Evolutionary conservation across 2,888 invertebrate species (phyloP), one percentile per base, ranked within the genome.

Genomic region (Stenoptilia bipunctidactyla): DNA sequence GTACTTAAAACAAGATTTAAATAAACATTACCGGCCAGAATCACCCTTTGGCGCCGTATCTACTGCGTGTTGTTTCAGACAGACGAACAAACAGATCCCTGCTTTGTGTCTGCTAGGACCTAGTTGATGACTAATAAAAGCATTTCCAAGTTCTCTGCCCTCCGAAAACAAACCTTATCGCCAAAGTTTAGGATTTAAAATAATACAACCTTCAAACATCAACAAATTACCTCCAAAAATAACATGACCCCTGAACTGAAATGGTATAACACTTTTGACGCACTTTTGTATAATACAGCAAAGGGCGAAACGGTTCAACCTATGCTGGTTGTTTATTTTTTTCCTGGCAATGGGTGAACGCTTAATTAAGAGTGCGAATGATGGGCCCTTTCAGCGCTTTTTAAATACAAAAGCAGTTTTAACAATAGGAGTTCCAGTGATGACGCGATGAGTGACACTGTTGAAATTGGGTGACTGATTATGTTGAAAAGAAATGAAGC

Each of bases 331-430:
- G 61, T 70, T 65, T 68, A 59, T 62, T 63, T 63, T 65, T 52
- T 45, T 46, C 49, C 56, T 57, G 52, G 56, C 64, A 58, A 56
- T 58, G 56, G 61, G 64, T 50, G 59, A 55, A 51, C 59, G 59
- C 52, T 68, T 77, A 77, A 77, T 80, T 76, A 76, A 72, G 67
- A 73, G 76, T 72, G 74, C 69, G 72, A 74, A 69, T 66, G 73
- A 74, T 67, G 64, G 66, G 60, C 58, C 56, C 59, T 65, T 64
- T 69, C 51, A 56, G 52, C 52, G 55, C 52, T 57, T 64, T 69
- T 73, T 72, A 66, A 52, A 55, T 58, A 51, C 55, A 55, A 55
- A 47, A 53, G 52, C 50, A 53, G 55, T 51, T 59, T 12, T 30
- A 30, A 30, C 30, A 30, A 30, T 30, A 30, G 30, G 12, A 20